phyloP scores from a whole-genome alignment of 2,888 invertebrate genomes.

The Ctenicera cuprea region DNA sequence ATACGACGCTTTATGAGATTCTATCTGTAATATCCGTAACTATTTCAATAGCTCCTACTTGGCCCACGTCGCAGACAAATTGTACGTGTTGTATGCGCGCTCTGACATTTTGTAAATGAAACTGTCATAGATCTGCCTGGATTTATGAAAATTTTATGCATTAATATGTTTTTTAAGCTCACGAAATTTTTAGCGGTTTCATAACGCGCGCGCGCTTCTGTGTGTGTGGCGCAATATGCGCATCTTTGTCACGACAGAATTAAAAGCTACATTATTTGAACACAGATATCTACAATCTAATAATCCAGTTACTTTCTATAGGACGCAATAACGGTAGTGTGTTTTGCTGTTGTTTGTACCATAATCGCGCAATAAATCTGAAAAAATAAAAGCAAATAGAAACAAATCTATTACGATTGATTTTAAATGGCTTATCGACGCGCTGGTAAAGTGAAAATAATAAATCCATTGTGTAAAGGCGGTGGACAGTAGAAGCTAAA shows the following conservation, averaged over 20 bases:
- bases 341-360: neutral
- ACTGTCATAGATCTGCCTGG: slow-evolving; percentile 34
- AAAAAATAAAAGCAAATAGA: slow-evolving; percentile 16
- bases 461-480: slow-evolving; percentile 20
- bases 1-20: slow-evolving; percentile 28
- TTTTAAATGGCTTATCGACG: slow-evolving; percentile 17
- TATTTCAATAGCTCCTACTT: slow-evolving; percentile 32
- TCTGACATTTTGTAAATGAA: slow-evolving; percentile 45
- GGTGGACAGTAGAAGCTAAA: slow-evolving; percentile 38
- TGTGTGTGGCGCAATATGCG: neutral
- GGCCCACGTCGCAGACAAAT: slow-evolving; percentile 41
- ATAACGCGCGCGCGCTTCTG: neutral
- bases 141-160: slow-evolving; percentile 48
- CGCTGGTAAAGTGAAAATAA: slow-evolving; percentile 22
- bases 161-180: slow-evolving; percentile 42
- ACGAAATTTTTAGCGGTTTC: slow-evolving; percentile 5
- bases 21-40: slow-evolving; percentile 32
- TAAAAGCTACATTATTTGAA: slow-evolving; percentile 1
- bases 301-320: slow-evolving; percentile 9
- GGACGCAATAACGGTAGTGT: slow-evolving; percentile 1
- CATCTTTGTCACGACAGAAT: slow-evolving; percentile 13
- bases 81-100: slow-evolving; percentile 37
- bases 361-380: slow-evolving; percentile 1
- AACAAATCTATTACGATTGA: slow-evolving; percentile 18
- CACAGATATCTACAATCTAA: slow-evolving; percentile 11